Percentiles rank a stretch among this genome's conserved stretches.
These are phyloP conservation scores for Protonibea diacanthus DNA, from an alignment of 2,797 vertebrate genomes.

Conservation along the genomic window DNA sequence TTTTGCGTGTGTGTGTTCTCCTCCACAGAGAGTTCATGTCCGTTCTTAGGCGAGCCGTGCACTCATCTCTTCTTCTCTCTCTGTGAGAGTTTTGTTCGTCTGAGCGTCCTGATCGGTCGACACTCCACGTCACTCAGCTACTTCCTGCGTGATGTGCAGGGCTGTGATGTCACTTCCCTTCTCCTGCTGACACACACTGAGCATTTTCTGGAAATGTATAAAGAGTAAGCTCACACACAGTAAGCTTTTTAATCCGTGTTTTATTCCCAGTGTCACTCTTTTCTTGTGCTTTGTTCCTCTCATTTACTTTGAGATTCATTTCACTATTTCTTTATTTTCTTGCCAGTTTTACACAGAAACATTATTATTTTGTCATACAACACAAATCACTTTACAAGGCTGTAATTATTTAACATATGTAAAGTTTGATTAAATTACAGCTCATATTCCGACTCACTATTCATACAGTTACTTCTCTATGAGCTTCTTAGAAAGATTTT, in stretches of 20 bases:
- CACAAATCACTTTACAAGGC: neutral
- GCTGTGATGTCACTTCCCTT: constrained; percentile 87
- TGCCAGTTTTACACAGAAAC: neutral
- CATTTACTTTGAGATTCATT: neutral
- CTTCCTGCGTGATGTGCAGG: constrained; percentile 87
- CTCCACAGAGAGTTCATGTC: constrained; percentile 61
- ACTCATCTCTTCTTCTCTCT: constrained; percentile 90
- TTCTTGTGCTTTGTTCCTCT: neutral
- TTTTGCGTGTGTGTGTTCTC: constrained; percentile 3
- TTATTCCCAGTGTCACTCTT: neutral
- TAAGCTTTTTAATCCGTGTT: neutral
- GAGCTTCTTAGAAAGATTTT: neutral
- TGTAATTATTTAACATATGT: neutral
- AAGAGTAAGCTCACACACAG: constrained; percentile 87
- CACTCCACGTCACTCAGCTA: constrained; percentile 90
- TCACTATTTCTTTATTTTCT: neutral
- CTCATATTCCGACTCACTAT: too few species aligned
- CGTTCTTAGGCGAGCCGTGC: constrained; percentile 74
- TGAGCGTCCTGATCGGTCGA: constrained; percentile 92
- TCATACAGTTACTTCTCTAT: neutral
- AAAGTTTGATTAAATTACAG: too few species aligned
- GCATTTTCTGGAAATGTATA: constrained; percentile 92
- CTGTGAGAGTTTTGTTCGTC: constrained; percentile 89
- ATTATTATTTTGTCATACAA: neutral
- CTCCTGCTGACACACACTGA: constrained; percentile 90